Evolutionary conservation across 37 sponge, comb jelly and placozoan genomes (phyloP).

Genomic region (Bolinopsis microptera): DNA sequence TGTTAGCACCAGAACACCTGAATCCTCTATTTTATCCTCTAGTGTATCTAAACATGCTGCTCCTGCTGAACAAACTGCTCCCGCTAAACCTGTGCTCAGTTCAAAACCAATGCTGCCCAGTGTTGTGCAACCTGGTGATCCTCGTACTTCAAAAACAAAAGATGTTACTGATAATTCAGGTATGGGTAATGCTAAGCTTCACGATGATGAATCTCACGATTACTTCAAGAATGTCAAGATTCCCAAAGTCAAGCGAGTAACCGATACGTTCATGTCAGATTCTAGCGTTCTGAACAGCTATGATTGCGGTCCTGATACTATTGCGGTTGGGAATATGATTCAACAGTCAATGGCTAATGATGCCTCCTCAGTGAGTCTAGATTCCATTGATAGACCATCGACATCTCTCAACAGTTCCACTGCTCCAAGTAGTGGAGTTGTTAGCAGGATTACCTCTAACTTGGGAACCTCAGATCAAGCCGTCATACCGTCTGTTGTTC

Average conservation of each 20-base stretch:
- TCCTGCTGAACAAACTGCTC: too few species aligned
- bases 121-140: background rate
- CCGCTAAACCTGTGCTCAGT: background rate
- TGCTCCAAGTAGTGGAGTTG: background rate
- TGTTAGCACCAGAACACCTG: background rate
- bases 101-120: background rate
- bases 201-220: constrained; percentile 45
- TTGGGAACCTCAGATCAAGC: background rate
- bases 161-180: background rate
- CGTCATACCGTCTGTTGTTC: background rate
- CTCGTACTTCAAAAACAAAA: background rate
- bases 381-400: background rate
- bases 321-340: background rate
- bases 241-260: constrained; percentile 41
- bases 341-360: background rate
- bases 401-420: background rate
- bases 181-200: background rate
- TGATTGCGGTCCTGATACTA: background rate
- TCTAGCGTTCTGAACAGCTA: background rate
- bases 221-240: constrained; percentile 25
- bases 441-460: background rate
- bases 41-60: too few species aligned
- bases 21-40: too few species aligned
- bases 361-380: background rate
- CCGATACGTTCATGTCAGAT: constrained; percentile 49